phyloP scores from a whole-genome alignment of 2,113 vertebrate species.

The Chaetodon auriga region DNA sequence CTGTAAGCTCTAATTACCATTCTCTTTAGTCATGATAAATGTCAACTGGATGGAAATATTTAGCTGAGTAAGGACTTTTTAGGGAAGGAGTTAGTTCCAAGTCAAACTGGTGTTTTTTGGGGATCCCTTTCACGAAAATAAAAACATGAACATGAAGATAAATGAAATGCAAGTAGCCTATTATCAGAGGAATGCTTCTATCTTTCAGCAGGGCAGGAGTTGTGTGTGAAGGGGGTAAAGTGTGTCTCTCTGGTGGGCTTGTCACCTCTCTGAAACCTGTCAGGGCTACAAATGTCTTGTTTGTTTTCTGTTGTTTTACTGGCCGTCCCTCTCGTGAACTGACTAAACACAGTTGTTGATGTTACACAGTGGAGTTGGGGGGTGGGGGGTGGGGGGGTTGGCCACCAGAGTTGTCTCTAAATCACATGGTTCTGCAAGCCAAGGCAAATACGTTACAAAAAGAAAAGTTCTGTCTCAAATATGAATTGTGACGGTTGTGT shows the following conservation, averaged over 20 bases:
- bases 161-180: neutral
- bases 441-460: neutral
- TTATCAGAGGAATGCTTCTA: neutral
- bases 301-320: constrained; percentile 62
- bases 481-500: neutral
- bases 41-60: constrained; percentile 24
- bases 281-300: constrained; percentile 48
- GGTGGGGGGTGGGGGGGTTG: neutral
- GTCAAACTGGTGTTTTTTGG: neutral
- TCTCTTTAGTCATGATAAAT: constrained; percentile 46
- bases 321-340: constrained; percentile 45
- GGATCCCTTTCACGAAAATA: neutral
- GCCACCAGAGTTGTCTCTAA: constrained; percentile 51
- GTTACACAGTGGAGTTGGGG: neutral
- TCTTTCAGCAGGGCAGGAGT: neutral
- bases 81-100: neutral
- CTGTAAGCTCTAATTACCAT: constrained; percentile 8
- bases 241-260: constrained; percentile 55
- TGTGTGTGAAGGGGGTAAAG: constrained; percentile 5
- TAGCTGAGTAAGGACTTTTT: neutral
- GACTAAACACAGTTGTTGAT: constrained; percentile 59
- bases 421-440: neutral
- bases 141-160: neutral
- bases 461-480: neutral
- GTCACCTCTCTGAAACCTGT: constrained; percentile 56